phyloP scores from a whole-genome alignment of 2,797 vertebrate species.

The Ispidina picta region DNA sequence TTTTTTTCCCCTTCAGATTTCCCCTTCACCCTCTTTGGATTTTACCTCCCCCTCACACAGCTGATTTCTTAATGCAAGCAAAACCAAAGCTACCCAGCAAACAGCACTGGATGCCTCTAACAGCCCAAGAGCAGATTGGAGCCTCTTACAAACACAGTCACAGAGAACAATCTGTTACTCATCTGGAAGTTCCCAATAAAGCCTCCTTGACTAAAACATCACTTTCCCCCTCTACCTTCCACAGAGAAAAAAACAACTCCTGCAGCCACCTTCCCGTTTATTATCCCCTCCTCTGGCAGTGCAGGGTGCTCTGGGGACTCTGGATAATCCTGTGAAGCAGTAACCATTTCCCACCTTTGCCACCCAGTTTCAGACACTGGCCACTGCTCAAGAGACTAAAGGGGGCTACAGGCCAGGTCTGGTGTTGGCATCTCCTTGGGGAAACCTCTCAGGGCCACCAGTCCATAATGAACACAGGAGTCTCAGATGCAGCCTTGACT shows the following conservation, averaged over 20 bases:
- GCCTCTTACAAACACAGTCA: not conserved
- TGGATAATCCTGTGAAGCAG: not conserved
- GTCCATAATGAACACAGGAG: fast-evolving
- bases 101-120: not conserved
- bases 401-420: not conserved
- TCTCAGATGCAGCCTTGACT: not conserved
- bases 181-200: not conserved
- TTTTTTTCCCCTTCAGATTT: not conserved
- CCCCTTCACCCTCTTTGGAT: fast-evolving
- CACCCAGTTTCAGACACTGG: not conserved
- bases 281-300: not conserved
- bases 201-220: not conserved
- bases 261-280: not conserved
- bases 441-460: not conserved
- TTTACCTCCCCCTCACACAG: not conserved
- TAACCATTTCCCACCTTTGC: not conserved
- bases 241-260: not conserved
- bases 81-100: not conserved
- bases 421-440: not conserved
- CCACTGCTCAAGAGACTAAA: not conserved
- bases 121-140: not conserved
- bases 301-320: not conserved
- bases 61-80: not conserved
- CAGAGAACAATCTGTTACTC: not conserved
- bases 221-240: not conserved